Evolutionary conservation across 2,888 invertebrate genomes (phyloP).

Genomic region (Icerya purchasi): DNA sequence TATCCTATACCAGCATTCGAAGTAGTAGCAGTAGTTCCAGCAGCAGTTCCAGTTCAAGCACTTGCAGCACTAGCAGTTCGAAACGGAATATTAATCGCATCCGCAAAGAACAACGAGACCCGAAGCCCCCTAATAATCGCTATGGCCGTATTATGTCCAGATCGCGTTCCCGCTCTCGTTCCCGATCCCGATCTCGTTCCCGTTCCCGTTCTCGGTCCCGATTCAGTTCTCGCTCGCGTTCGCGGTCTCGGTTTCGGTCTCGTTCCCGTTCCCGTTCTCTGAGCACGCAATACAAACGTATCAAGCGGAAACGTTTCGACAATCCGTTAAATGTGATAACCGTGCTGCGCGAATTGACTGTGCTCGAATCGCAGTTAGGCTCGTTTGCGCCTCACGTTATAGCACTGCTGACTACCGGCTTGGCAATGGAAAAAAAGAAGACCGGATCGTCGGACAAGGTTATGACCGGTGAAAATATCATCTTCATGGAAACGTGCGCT

Average conservation of each 20-base stretch:
- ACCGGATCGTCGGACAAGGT: conserved; percentile 54
- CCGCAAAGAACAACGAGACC: no score
- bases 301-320: conserved; percentile 14
- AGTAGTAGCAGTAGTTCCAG: neutral
- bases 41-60: neutral
- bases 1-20: neutral
- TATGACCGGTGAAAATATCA: conserved; percentile 45
- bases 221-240: neutral
- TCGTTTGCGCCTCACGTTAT: conserved; percentile 61
- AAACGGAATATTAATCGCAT: neutral
- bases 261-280: conserved; percentile 6
- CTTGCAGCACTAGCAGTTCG: neutral
- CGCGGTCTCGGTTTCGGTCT: conserved; percentile 4
- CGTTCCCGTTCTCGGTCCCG: neutral
- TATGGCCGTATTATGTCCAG: neutral
- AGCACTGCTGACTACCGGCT: conserved; percentile 49
- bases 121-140: neutral
- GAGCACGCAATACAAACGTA: conserved; percentile 1
- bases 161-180: neutral
- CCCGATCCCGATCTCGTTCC: neutral
- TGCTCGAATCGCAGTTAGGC: conserved; percentile 63
- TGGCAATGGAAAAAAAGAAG: conserved; percentile 49
- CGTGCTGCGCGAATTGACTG: conserved; percentile 51
- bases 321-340: conserved; percentile 30
- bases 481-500: conserved; percentile 61